Conservation (phyloP, 2,113 vertebrate genomes). For the Opisthocomus hoazin region DNA sequence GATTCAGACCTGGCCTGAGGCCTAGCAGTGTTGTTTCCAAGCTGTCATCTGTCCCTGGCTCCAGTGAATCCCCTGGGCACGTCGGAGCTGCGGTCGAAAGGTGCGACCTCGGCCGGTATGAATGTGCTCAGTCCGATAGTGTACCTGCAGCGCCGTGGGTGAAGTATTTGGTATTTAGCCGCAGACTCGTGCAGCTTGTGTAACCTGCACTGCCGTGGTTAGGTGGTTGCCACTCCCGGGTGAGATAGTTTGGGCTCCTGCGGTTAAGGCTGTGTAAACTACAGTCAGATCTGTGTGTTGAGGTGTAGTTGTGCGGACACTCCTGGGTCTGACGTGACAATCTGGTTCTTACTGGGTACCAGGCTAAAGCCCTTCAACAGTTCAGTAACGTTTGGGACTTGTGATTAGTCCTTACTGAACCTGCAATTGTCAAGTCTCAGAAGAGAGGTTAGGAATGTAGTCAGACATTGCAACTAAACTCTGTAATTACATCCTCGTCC, state of each 20-base stretch:
- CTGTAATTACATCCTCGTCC: rapidly evolving
- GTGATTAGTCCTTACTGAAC: neutral
- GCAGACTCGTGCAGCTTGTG: neutral
- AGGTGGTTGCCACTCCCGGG: neutral
- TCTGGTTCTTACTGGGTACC: neutral
- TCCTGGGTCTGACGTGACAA: neutral
- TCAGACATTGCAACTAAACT: neutral
- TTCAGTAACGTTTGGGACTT: neutral
- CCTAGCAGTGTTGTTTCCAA: neutral
- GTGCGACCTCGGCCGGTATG: rapidly evolving
- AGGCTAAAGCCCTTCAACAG: neutral
- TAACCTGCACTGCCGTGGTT: rapidly evolving
- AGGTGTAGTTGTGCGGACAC: neutral
- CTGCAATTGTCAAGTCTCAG: neutral
- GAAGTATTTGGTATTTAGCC: neutral
- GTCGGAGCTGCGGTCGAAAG: neutral
- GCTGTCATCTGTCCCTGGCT: neutral
- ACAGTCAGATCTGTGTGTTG: neutral
- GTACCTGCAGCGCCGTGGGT: neutral
- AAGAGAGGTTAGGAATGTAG: neutral
- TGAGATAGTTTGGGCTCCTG: neutral
- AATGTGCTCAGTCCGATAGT: rapidly evolving
- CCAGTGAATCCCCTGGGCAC: neutral
- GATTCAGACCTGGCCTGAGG: neutral
- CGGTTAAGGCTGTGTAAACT: neutral